Evolutionary conservation across 2,888 invertebrate genomes (phyloP).

Genomic region (Protula sp.): DNA sequence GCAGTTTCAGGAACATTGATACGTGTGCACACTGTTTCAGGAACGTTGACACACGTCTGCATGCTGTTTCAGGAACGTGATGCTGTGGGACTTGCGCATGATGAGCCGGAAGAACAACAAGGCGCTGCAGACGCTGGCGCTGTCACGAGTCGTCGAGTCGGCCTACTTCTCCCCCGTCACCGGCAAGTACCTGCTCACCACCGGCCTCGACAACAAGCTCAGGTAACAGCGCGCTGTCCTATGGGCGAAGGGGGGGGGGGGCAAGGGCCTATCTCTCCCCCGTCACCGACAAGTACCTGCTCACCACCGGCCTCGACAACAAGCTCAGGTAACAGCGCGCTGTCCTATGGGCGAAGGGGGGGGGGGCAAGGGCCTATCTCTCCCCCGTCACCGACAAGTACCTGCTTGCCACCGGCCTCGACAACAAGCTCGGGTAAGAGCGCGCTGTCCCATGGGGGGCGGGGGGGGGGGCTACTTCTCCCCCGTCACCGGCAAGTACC

Average conservation of each 20-base stretch:
- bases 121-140: too few relatives aligned
- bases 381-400: slow-evolving; percentile 53
- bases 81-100: not conserved
- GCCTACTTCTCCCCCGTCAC: slow-evolving; percentile 55
- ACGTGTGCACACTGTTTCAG: too few relatives aligned
- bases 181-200: slow-evolving; percentile 53
- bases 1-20: too few relatives aligned
- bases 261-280: slow-evolving; percentile 57
- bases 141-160: slow-evolving; percentile 31
- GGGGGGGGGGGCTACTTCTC: slow-evolving; percentile 57
- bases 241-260: too few relatives aligned
- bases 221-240: too few relatives aligned
- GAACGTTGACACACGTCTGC: too few relatives aligned
- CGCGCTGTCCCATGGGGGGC: too few relatives aligned
- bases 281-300: slow-evolving; percentile 49
- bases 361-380: slow-evolving; percentile 52
- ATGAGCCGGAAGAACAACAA: not conserved
- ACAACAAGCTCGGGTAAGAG: slow-evolving; percentile 50
- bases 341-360: too few relatives aligned
- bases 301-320: slow-evolving; percentile 53
- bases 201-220: slow-evolving; percentile 50
- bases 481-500: slow-evolving; percentile 50
- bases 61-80: not conserved
- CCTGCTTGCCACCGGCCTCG: slow-evolving; percentile 51
- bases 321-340: slow-evolving; percentile 45